phyloP scores from a whole-genome alignment of 2,113 vertebrate species.

The Thryonomys swinderianus region DNA sequence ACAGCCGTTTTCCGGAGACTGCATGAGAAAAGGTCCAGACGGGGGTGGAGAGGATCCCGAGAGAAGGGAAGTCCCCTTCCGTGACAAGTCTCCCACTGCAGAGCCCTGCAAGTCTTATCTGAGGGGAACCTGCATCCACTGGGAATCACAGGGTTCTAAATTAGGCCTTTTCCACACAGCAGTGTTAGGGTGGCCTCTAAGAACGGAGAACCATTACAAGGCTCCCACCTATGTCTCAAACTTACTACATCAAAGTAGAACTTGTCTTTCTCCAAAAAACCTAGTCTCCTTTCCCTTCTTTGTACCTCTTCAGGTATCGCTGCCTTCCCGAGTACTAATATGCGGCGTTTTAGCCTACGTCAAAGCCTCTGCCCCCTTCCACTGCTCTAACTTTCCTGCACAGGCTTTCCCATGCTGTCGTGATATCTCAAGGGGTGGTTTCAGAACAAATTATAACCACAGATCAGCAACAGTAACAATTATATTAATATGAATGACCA shows the following conservation, averaged over 20 bases:
- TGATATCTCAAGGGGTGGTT: not conserved
- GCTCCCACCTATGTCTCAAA: not conserved
- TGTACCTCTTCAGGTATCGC: not conserved
- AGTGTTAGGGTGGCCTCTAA: not conserved
- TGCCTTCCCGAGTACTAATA: not conserved
- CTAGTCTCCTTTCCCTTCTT: not conserved
- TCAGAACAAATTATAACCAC: slow-evolving; percentile 43
- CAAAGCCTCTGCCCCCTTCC: not conserved
- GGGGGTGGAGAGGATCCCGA: not conserved
- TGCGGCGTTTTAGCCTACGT: not conserved
- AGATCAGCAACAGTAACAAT: not conserved
- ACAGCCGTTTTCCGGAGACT: not conserved
- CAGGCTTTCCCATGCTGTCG: not conserved
- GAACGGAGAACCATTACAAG: not conserved
- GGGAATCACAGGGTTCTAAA: not conserved
- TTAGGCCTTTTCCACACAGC: not conserved
- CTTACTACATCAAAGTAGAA: not conserved
- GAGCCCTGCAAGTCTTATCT: not conserved
- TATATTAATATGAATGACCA: not conserved
- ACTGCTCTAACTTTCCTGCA: not conserved
- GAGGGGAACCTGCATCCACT: not conserved
- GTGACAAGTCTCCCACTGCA: not conserved
- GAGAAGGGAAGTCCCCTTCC: not conserved
- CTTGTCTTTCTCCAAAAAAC: not conserved
- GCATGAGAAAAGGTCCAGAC: not conserved